phyloP scores from a whole-genome alignment of 2,113 vertebrate species.

The Melanostigma gelatinosum region DNA sequence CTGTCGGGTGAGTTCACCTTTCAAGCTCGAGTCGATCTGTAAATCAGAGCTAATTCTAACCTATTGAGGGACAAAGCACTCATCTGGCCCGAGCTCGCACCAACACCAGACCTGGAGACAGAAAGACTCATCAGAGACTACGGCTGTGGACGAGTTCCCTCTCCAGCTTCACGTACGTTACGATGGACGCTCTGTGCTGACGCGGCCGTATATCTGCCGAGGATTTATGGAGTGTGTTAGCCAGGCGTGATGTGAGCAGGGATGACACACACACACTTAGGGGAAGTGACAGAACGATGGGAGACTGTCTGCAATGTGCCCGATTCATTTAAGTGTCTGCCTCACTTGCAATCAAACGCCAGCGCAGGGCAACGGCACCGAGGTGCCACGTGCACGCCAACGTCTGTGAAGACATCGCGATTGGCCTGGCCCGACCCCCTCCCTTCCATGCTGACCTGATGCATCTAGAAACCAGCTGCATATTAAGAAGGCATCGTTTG shows the following conservation, averaged over 20 bases:
- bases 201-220: conserved; percentile 64
- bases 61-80: conserved; percentile 64
- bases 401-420: conserved; percentile 17
- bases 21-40: conserved; percentile 49
- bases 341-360: conserved; percentile 39
- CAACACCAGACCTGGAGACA: conserved; percentile 55
- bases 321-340: conserved; percentile 60
- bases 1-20: conserved; percentile 1
- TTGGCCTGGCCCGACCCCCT: neutral
- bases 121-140: conserved; percentile 65
- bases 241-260: conserved; percentile 57
- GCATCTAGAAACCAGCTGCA: conserved; percentile 24
- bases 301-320: conserved; percentile 37
- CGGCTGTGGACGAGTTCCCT: conserved; percentile 44
- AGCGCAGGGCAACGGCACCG: conserved; percentile 38
- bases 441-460: conserved; percentile 3
- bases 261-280: conserved; percentile 65
- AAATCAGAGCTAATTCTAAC: conserved; percentile 69
- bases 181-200: conserved; percentile 52
- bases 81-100: conserved; percentile 35
- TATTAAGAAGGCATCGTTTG: neutral
- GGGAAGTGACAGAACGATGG: conserved; percentile 66
- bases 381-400: neutral
- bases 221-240: conserved; percentile 70
- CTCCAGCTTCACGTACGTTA: conserved; percentile 70